Base-by-base conservation (phyloP, 2,888 invertebrate genomes). In the Troilus luridus region DNA sequence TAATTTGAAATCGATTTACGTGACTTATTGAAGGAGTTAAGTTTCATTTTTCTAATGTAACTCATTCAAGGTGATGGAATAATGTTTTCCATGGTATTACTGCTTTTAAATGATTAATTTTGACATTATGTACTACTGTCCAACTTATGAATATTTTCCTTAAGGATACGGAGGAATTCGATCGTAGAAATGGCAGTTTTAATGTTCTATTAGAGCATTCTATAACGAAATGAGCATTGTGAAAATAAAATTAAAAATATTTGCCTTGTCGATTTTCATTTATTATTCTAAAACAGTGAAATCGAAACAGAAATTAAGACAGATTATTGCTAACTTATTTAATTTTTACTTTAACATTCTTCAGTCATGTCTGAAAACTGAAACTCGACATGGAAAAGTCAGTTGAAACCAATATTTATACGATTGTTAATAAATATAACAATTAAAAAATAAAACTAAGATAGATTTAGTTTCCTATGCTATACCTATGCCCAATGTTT, bases 141-240 rank as follows among this genome's bases (percentile, higher is more conserved):
- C 27, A 17, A 9, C 17, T 77, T 8, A 77, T 77, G 27, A 77
- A 77, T 77, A 77, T 41, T 77, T 77, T 77, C 12, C 72, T 41
- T 41, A 17, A 77, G 41, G 72, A 41, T 27, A 77, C 17, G 41
- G 72, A 27, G 41, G 0, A 19, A 77, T 41, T 77, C 72, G 72
- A 77, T 77, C 27, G 27, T 41, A 85, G 85, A 58, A 85, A 85
- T 85, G n/a, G 85, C 85, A 85, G 85, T 56, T 56, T 85, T 56
- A 85, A 85, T 85, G 11, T 85, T 85, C 56, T n/a, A 85, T 85
- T 56, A 85, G 56, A 85, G 54, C 56, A 58, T 9, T 27, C 72
- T 77, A 19, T 41, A 27, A 77, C 27, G 72, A 27, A 27, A 41
- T 77, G 1, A 7, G 17, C 41, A 41, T 5, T 41, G 41, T 41